A percentile compares a stretch with the other conserved stretches of the same genome.
These are phyloP conservation scores for Drosophila tanythrix DNA, from an alignment of 2,888 invertebrate genomes.

Conservation along the genomic window DNA sequence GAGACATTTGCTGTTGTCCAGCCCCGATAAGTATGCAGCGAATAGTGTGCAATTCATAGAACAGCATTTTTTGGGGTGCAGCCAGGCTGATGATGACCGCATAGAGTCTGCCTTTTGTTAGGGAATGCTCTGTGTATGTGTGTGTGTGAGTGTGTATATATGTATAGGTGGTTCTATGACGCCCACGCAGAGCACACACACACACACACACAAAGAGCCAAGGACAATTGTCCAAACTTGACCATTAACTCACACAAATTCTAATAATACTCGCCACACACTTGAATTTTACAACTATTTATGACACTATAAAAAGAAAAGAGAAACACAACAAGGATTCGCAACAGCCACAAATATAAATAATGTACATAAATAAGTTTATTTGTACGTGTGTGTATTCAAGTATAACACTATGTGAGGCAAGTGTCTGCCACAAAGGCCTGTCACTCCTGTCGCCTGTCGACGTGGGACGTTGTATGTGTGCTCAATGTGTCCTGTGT, in stretches of 20 bases:
- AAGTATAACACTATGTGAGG: conserved; percentile 16
- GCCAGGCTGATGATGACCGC: conserved; percentile 35
- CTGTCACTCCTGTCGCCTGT: conserved; percentile 35
- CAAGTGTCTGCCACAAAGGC: conserved; percentile 29
- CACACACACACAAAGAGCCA: conserved; percentile 12
- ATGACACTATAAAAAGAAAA: conserved; percentile 21
- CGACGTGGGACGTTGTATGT: conserved; percentile 59
- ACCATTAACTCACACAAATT: conserved; percentile 50
- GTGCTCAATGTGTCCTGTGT: conserved; percentile 36
- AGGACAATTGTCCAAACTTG: conserved; percentile 36
- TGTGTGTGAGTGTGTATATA: conserved; percentile 8
- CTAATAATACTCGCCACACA: conserved; percentile 50
- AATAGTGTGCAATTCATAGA: neutral
- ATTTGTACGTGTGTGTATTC: neutral
- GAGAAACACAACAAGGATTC: conserved; percentile 10
- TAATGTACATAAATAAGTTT: conserved; percentile 5
- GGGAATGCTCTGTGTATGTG: conserved; percentile 3
- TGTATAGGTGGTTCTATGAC: conserved; percentile 23
- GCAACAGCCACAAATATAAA: conserved; percentile 27
- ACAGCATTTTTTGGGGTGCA: neutral
- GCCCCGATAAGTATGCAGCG: conserved; percentile 62
- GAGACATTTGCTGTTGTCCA: conserved; percentile 1
- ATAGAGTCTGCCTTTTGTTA: conserved; percentile 27
- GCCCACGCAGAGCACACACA: conserved; percentile 43
- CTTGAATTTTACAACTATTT: conserved; percentile 51